These are phyloP conservation scores for Sesamia nonagrioides DNA, from an alignment of 1,140 invertebrate species.

Conservation along the genomic window DNA sequence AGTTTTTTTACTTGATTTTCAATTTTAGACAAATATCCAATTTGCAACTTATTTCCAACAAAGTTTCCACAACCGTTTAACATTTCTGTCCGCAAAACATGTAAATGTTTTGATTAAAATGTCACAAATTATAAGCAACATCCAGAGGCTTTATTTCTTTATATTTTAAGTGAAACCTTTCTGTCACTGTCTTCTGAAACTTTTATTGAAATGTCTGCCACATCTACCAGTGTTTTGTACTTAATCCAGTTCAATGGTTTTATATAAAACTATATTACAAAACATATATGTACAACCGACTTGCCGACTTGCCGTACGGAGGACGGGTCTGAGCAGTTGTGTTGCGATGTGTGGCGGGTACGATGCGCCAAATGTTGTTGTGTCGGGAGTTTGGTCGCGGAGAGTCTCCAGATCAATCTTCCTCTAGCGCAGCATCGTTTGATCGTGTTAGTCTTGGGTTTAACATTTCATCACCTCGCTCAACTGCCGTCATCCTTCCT, in stretches of 20 bases:
- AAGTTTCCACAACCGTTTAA: not conserved
- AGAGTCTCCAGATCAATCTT: too few species aligned
- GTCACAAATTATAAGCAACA: constrained; percentile 14
- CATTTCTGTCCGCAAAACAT: not conserved
- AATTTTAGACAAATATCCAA: not conserved
- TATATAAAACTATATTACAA: not conserved
- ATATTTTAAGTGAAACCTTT: constrained; percentile 48
- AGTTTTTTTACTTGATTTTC: not conserved
- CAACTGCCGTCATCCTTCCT: too few species aligned
- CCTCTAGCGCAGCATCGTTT: too few species aligned
- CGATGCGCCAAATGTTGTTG: too few species aligned
- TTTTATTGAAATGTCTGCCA: constrained; percentile 60
- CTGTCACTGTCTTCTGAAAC: constrained; percentile 52
- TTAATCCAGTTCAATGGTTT: not conserved
- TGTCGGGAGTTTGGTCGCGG: too few species aligned
- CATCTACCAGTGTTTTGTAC: constrained; percentile 42
- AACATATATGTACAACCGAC: too few species aligned
- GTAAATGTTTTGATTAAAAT: constrained; percentile 44
- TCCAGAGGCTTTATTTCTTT: constrained; percentile 48
- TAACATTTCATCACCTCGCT: too few species aligned
- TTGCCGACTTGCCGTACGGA: too few species aligned
- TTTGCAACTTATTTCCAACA: not conserved
- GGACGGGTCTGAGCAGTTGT: too few species aligned
- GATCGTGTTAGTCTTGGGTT: too few species aligned
- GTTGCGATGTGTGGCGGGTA: too few species aligned